Conservation (phyloP, 2,888 invertebrate genomes). For the Ramazzottius varieornatus region DNA sequence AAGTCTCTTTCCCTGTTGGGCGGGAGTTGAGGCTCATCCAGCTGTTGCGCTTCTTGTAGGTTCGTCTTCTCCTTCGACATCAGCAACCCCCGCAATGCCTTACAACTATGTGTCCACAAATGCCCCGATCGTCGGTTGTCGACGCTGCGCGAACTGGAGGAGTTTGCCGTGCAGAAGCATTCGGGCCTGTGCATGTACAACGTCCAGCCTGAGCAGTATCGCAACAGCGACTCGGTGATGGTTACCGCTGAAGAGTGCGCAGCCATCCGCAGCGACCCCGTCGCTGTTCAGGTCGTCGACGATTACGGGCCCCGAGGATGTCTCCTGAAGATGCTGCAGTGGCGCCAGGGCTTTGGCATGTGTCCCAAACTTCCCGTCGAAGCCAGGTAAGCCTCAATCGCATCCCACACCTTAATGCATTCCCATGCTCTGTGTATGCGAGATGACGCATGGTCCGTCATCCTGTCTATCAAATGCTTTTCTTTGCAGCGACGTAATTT, state of each 20-base stretch:
- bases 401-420: background rate
- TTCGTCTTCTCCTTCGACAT: conserved; percentile 60
- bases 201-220: conserved; percentile 12
- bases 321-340: conserved; percentile 7
- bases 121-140: conserved; percentile 45
- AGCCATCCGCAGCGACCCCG: background rate
- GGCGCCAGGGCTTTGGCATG: conserved; percentile 29
- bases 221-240: conserved; percentile 11
- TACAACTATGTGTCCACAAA: conserved; percentile 63
- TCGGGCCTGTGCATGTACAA: conserved; percentile 43
- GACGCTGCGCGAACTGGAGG: conserved; percentile 37
- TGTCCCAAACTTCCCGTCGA: conserved; percentile 52
- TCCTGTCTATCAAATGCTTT: background rate
- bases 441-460: no score
- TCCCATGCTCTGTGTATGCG: background rate
- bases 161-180: conserved; percentile 43
- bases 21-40: no score
- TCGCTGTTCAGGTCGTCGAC: conserved; percentile 5
- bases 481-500: background rate
- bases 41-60: no score
- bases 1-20: background rate
- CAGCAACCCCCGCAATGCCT: conserved; percentile 40
- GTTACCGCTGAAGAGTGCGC: background rate
- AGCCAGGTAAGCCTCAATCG: conserved; percentile 31
- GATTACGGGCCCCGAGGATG: conserved; percentile 4